Evolutionary conservation across 2,797 vertebrate genomes (phyloP), one percentile per base, ranked within the genome.

Genomic region (Leptoclinus maculatus): DNA sequence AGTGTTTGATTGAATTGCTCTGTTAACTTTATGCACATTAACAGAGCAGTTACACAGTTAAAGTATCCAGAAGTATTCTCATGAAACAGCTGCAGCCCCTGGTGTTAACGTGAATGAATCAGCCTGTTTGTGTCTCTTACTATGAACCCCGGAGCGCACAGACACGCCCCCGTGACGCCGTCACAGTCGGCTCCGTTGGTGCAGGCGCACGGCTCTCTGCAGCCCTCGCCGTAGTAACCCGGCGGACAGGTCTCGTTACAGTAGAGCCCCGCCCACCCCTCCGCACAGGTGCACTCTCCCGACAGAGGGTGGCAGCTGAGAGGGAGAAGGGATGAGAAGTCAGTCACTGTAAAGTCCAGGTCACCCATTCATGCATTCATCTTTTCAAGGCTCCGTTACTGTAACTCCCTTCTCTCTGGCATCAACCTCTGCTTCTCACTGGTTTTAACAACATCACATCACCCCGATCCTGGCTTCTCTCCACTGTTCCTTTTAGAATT

Each of bases 251-350:
- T 96, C 89, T 99, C 97, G 0, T 98, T 97, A 90, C 98, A 99
- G 93, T 95, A 96, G 12, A 95, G 95, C 45, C 98, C 98, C 19
- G 97, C 93, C 97, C 97, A 99, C 60, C 98, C 98, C 0, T 96
- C 95, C 38, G 93, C 95, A 89, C 98, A 99, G 78, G 96, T 95
- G 78, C 98, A 99, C 81, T 97, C 97, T 68, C 98, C 98, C 3
- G 97, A 97, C 84, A 99, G 92, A 1, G 98, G 98, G 83, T 99
- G 98, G 90, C 98, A 99, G 91, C 98, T 99, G 70, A 45, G 51
- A 59, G 56, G 63, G 29, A 0, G 21, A 16, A 54, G 8, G 59
- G 36, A 34, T 38, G 6, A 45, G 36, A 63, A 45, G 51, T 19
- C 7, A 8, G 32, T 27, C 13, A 34, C 7, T 7, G 32, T 7